Percentiles rank a stretch among this genome's conserved stretches.
Evolutionary conservation across 37 sponge, comb jelly and placozoan species (phyloP).

Genomic region (Cladorhizidae sp.): DNA sequence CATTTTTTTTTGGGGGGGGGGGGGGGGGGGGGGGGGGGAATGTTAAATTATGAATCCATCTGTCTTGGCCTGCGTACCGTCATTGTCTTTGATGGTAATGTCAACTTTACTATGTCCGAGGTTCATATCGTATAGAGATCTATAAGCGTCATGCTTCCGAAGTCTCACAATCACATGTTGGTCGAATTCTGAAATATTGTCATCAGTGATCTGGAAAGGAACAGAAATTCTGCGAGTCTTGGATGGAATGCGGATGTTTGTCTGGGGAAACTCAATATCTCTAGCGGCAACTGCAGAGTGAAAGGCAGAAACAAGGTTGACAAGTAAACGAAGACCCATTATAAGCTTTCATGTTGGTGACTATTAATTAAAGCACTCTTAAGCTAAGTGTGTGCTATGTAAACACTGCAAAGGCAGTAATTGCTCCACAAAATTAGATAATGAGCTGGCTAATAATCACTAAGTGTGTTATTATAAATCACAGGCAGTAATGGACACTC

Average conservation of each 20-base stretch:
- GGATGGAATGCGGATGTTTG: not conserved
- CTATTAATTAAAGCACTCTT: no score
- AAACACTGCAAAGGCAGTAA: no score
- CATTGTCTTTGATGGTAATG: not conserved
- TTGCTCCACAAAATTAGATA: no score
- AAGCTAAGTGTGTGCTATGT: no score
- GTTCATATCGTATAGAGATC: not conserved
- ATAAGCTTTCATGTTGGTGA: no score
- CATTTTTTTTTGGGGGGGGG: not conserved
- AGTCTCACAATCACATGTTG: not conserved
- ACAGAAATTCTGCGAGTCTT: not conserved
- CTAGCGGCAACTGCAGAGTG: no score
- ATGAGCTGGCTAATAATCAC: no score
- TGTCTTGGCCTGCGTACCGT: not conserved
- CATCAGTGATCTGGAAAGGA: not conserved
- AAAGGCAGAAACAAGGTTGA: no score
- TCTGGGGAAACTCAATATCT: not conserved
- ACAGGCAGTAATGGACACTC: not conserved
- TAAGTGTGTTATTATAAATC: not conserved
- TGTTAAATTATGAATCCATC: not conserved
- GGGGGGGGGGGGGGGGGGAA: not conserved
- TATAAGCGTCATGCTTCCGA: not conserved
- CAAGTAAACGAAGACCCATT: no score
- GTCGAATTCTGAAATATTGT: not conserved
- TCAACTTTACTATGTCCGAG: not conserved